phyloP scores from a whole-genome alignment of 1,140 invertebrate genomes.

The Asobara japonica region DNA sequence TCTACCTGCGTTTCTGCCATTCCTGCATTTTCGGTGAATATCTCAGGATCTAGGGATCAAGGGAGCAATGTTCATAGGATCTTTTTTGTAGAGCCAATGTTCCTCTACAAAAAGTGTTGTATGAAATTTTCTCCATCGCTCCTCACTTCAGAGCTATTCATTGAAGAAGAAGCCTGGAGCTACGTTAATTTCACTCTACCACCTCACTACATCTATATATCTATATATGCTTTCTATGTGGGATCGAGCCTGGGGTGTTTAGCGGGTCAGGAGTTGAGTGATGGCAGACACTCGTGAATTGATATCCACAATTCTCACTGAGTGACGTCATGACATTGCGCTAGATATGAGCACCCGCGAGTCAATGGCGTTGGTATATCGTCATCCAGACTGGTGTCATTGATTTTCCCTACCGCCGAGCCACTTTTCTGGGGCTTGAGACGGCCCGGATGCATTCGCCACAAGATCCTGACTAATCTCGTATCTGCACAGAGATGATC shows the following conservation, averaged over 20 bases:
- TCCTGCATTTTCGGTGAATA: too few relatives aligned
- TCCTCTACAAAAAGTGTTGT: too few relatives aligned
- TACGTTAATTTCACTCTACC: too few relatives aligned
- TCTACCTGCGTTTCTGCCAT: too few relatives aligned
- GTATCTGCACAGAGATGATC: neutral
- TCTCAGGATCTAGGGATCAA: too few relatives aligned
- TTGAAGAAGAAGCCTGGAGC: too few relatives aligned
- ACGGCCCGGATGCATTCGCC: neutral
- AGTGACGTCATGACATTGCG: neutral
- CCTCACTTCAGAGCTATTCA: too few relatives aligned
- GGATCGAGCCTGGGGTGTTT: conserved; percentile 16
- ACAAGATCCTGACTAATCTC: neutral
- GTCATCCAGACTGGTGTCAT: neutral
- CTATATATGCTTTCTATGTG: too few relatives aligned
- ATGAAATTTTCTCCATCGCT: too few relatives aligned
- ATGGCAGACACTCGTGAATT: neutral
- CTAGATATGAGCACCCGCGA: neutral
- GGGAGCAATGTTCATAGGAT: too few relatives aligned
- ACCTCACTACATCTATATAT: too few relatives aligned
- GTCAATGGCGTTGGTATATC: neutral
- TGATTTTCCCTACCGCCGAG: neutral
- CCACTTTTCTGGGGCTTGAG: neutral
- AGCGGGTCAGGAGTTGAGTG: conserved; percentile 21
- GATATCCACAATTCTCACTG: neutral
- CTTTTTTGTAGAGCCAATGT: too few relatives aligned